These are phyloP conservation scores for Aegithalos caudatus DNA, from an alignment of 2,113 vertebrate species.

Conservation along the genomic window DNA sequence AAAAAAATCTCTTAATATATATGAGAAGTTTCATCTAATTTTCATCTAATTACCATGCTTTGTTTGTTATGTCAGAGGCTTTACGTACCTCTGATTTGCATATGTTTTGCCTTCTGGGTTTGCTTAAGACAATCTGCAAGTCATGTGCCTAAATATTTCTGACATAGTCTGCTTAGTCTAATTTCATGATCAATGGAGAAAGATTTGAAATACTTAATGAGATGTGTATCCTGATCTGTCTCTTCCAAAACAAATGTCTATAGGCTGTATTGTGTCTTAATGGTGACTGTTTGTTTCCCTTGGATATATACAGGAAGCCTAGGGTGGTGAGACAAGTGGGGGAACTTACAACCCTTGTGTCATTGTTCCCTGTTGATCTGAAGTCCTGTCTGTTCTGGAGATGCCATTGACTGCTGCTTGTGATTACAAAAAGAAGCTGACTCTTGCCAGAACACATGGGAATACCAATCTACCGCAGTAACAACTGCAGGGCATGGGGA, in stretches of 20 bases:
- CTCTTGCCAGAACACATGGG: fast-evolving
- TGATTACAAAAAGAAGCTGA: neutral
- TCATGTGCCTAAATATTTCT: neutral
- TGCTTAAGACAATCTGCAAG: neutral
- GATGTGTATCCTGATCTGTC: neutral
- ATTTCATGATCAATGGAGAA: neutral
- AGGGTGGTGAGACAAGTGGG: neutral
- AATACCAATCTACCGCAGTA: neutral
- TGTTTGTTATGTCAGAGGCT: neutral
- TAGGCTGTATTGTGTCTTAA: neutral
- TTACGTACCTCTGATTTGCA: neutral
- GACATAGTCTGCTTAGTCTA: neutral
- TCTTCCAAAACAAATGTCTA: neutral
- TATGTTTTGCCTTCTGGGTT: neutral
- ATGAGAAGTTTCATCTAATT: neutral
- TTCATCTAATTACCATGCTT: neutral
- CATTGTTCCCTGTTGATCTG: neutral
- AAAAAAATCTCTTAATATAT: neutral
- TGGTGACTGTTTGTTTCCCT: neutral
- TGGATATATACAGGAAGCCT: neutral
- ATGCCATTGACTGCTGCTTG: neutral
- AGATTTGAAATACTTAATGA: neutral
- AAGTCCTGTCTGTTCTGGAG: neutral
- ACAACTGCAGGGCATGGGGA: neutral
- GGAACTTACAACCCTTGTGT: neutral